These are phyloP conservation scores for Umimayanthus kanabou DNA, from an alignment of 92 coral and sea anemone genomes.

Conservation along the genomic window DNA sequence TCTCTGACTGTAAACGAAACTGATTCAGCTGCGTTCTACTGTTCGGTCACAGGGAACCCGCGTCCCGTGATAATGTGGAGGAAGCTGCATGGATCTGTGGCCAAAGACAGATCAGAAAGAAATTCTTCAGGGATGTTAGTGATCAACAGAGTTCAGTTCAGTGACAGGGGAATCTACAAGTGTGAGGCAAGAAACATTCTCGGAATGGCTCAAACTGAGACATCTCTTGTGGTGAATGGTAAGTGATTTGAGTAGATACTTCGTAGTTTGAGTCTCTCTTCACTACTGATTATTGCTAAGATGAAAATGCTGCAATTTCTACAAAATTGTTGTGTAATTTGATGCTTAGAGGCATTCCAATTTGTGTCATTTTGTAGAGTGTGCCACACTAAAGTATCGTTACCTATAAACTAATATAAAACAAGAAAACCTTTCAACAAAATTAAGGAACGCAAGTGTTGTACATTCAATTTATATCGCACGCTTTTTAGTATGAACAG, in stretches of 20 bases:
- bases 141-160: neutral
- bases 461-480: too few species aligned
- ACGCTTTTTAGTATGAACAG: too few species aligned
- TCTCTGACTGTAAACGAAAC: too few species aligned
- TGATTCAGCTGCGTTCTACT: too few species aligned
- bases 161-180: too few species aligned
- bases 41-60: too few species aligned
- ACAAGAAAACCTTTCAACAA: too few species aligned
- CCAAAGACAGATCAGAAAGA: neutral
- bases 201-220: neutral
- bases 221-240: neutral
- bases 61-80: slow-evolving; percentile 47
- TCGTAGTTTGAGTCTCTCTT: slow-evolving; percentile 16
- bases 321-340: neutral
- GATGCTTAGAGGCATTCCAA: neutral
- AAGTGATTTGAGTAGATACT: neutral
- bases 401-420: neutral
- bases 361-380: neutral
- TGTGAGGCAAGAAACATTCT: too few species aligned
- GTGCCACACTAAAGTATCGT: neutral
- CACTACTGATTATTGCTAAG: too few species aligned
- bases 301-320: too few species aligned
- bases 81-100: slow-evolving; percentile 38
- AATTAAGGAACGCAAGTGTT: too few species aligned
- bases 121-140: slow-evolving; percentile 28